Conservation (phyloP, 1,140 invertebrate genomes). For the Neuroterus valhalla region DNA sequence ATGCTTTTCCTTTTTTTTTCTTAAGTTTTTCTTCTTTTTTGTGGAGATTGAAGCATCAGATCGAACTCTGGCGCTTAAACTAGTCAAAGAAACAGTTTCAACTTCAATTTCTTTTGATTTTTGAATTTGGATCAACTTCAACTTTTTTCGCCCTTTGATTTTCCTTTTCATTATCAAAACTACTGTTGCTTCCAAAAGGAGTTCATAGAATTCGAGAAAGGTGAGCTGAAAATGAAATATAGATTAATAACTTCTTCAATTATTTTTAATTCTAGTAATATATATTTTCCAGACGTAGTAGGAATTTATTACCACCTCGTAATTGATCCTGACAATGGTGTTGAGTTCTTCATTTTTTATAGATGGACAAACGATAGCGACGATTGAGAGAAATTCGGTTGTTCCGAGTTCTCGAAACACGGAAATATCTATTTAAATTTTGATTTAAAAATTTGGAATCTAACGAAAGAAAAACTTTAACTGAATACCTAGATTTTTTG, state of each 20-base stretch:
- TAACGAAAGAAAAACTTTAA: no score
- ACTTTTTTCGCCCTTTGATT: not conserved
- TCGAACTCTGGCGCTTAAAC: no score
- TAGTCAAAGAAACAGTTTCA: not conserved
- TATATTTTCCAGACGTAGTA: not conserved
- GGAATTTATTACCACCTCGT: not conserved
- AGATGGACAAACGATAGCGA: no score
- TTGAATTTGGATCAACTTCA: not conserved
- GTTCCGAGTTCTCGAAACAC: no score
- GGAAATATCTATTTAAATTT: no score
- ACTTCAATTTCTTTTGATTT: not conserved
- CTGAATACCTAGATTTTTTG: no score
- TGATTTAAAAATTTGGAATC: no score
- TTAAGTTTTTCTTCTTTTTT: not conserved
- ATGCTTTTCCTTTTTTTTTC: not conserved
- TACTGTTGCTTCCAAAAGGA: slow-evolving; percentile 53
- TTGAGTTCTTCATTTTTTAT: no score
- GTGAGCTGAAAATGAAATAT: slow-evolving; percentile 63
- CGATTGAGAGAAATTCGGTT: no score
- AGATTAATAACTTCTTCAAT: not conserved
- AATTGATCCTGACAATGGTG: no score
- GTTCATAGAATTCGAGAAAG: slow-evolving; percentile 78
- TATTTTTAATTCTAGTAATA: not conserved
- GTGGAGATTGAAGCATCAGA: no score
- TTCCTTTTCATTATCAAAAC: not conserved